Evolutionary conservation across 2,797 vertebrate genomes (phyloP), one percentile per base, ranked within the genome.

Genomic region (Anguilla anguilla): DNA sequence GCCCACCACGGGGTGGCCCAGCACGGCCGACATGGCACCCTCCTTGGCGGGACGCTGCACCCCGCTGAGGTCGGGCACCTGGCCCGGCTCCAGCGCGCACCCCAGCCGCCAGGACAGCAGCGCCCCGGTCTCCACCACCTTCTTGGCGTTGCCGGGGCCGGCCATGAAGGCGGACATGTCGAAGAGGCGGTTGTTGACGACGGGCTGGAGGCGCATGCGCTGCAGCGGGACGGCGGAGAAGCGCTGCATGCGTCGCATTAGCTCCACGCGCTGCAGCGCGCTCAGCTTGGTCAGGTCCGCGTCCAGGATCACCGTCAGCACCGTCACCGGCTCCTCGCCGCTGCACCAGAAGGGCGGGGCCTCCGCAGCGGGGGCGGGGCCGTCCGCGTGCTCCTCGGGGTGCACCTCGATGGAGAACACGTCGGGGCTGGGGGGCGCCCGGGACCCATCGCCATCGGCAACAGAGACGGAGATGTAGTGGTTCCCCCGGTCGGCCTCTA

Each of bases 111-210:
- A 99, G 0, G 99, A 99, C 51, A 99, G 92, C 90, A 99, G 94
- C 46, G 98, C 98, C 51, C 99, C 99, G 0, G 99, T 99, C 94
- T 99, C 99, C 83, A 99, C 98, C 89, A 99, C 98, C 92, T 99
- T 99, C 90, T 99, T 99, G 69, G 99, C 99, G 55, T 99, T 99
- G 67, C 99, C 99, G 0, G 99, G 99, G 31, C 99, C 99, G 2
- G 99, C 99, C 99, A 99, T 98, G 91, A 99, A 99, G 0, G 99
- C 99, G 0, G 99, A 99, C 99, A 99, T 99, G 91, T 99, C 99
- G 49, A 99, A 99, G 72, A 99, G 96, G 91, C 98, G 95, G 91
- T 99, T 99, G 95, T 99, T 99, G 90, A 99, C 98, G 92, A 99
- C 99, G 0, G 99, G 98, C 83, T 99, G 97, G 69, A 99, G 93